These are phyloP conservation scores for Rallus limicola DNA, from an alignment of 2,113 vertebrate species.

Conservation along the genomic window DNA sequence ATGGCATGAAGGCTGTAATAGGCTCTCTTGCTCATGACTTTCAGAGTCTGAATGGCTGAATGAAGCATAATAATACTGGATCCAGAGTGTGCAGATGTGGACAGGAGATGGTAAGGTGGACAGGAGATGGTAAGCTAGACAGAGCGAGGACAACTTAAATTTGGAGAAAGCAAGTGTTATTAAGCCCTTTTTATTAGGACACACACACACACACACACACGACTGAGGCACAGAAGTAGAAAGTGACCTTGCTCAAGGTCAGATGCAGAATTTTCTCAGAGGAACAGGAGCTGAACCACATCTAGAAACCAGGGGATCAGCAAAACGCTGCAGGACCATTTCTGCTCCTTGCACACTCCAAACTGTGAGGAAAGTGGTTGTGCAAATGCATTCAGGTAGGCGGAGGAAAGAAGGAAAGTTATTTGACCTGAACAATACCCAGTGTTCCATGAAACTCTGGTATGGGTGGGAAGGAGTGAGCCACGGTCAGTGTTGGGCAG, in stretches of 20 bases:
- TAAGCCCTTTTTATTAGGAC: neutral
- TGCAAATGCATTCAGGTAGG: neutral
- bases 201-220: too few relatives aligned
- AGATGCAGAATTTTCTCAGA: neutral
- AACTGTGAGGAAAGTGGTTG: neutral
- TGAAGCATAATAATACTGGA: neutral
- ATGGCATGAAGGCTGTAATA: neutral
- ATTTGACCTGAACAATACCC: neutral
- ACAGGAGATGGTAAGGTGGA: neutral
- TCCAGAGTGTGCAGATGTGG: neutral
- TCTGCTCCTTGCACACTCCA: neutral
- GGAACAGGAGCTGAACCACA: neutral
- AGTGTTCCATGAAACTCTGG: neutral
- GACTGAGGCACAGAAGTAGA: neutral
- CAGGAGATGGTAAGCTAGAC: neutral
- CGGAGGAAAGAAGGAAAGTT: fast-evolving
- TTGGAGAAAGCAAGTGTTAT: neutral
- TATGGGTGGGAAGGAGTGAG: neutral
- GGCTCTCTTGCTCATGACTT: neutral
- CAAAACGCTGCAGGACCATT: neutral
- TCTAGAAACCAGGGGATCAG: neutral
- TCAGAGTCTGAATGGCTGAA: neutral
- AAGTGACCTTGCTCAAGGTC: constrained; percentile 44
- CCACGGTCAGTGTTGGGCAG: fast-evolving
- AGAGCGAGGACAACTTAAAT: neutral